Evolutionary conservation across 2,113 vertebrate genomes (phyloP).

Genomic region (Brevimyrus niger): DNA sequence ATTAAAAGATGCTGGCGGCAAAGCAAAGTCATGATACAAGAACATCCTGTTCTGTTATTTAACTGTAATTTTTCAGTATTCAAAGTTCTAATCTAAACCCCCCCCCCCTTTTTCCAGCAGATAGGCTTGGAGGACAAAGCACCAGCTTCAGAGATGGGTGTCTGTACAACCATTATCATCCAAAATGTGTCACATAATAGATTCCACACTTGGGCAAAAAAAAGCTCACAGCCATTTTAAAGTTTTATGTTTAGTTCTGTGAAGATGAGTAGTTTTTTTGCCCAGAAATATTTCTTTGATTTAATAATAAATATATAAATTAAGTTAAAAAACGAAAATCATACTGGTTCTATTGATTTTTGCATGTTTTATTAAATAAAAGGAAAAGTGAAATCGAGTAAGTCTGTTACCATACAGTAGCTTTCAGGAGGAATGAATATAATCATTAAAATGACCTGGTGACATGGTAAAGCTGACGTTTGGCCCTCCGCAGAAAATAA

Average conservation of each 20-base stretch:
- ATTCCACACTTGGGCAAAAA: neutral
- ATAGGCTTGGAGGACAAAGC: too few species aligned
- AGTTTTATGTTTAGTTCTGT: neutral
- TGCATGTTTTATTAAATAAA: too few species aligned
- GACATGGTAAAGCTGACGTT: neutral
- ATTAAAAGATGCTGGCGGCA: too few species aligned
- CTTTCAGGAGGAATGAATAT: neutral
- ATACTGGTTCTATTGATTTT: neutral
- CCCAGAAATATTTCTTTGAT: neutral
- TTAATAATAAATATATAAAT: neutral
- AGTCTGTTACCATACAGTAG: neutral
- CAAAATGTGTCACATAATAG: too few species aligned
- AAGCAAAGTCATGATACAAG: too few species aligned
- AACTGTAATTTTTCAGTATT: too few species aligned
- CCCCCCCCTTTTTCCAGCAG: too few species aligned
- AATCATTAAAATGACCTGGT: neutral
- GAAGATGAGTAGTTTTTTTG: neutral
- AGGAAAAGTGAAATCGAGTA: neutral
- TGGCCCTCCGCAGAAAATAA: neutral
- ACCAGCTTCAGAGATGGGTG: too few species aligned
- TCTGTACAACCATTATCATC: too few species aligned
- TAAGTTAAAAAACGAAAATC: neutral
- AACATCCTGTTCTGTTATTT: too few species aligned
- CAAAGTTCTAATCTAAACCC: too few species aligned
- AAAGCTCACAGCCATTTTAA: neutral